Base-by-base conservation (phyloP, 35 echinoderm and acorn worm species). In the Hemicentrotus pulcherrimus region DNA sequence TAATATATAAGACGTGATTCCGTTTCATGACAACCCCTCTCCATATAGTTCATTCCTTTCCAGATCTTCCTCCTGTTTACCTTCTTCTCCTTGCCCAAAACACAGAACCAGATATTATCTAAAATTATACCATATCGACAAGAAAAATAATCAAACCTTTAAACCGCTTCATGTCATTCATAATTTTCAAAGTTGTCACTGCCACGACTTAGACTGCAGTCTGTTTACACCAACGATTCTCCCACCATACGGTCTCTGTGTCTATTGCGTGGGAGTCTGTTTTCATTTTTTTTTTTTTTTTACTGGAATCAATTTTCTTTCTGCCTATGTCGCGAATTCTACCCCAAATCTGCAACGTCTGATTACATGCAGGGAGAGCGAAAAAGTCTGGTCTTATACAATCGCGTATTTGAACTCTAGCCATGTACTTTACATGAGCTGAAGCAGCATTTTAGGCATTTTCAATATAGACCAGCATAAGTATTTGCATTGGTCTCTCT, bases 201-300 rank as follows among this genome's bases (percentile, higher is more conserved):
- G 35, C 35, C 35, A 41, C 35, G 35, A 41, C 35, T 22, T 18
- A 78, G 65, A 78, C 61, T 5, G 16, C 61, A 71, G 61, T 24
- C 65, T 78, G 65, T 78, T 78, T 78, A 78, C 65, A 28, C 6
- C 22, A n/a, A 78, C 18, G 5, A 28, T n/a, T n/a, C 5, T 78
- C 65, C 65, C 65, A 78, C 65, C 65, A 78, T 78, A 78, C 65
- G 65, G 65, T 78, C 65, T 78, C 65, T n/a, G 65, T 78, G 19
- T 78, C 19, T 70, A 70, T 28, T 28, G 65, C 65, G 65, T 78
- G 65, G 65, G 65, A 78, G 65, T 78, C 28, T 78, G 22, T 78
- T 78, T 78, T 78, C 22, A 78, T 78, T 78, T 22, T 55, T 55
- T 55, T 41, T 41, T 41, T 41, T 3, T 41, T 41, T 41, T 41